These are phyloP conservation scores for Clistopyga incitator DNA, from an alignment of 2,888 invertebrate genomes.

Conservation along the genomic window DNA sequence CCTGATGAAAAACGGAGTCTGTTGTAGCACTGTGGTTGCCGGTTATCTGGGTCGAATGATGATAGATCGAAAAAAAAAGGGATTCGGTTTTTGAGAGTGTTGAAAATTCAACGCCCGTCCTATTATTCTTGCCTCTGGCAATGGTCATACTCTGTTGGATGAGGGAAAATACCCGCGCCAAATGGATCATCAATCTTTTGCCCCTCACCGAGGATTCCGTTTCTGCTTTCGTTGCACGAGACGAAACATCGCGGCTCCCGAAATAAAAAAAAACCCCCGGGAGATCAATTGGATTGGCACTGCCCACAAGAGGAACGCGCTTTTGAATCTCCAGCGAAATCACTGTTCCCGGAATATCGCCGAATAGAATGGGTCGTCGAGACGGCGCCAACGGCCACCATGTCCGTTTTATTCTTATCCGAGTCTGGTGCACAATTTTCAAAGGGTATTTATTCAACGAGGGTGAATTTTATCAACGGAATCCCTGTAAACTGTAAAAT, in stretches of 20 bases:
- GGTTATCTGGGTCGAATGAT: neutral
- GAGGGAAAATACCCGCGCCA: slow-evolving; percentile 3
- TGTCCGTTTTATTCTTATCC: neutral
- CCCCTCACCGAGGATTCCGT: slow-evolving; percentile 26
- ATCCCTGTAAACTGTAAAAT: neutral
- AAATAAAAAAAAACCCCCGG: slow-evolving; percentile 16
- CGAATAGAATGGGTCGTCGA: slow-evolving; percentile 44
- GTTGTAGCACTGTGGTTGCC: neutral
- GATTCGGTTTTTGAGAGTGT: neutral
- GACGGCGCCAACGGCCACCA: slow-evolving; percentile 45
- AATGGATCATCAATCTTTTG: slow-evolving; percentile 58
- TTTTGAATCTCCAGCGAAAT: slow-evolving; percentile 43
- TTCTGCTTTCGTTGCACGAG: slow-evolving; percentile 42
- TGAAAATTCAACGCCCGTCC: neutral
- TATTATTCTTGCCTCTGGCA: slow-evolving; percentile 16
- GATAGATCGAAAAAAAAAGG: neutral
- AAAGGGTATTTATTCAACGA: slow-evolving; percentile 25
- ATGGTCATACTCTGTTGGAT: slow-evolving; percentile 27
- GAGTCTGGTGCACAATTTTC: neutral
- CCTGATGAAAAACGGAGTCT: neutral
- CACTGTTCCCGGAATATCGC: slow-evolving; percentile 45
- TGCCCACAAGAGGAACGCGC: slow-evolving; percentile 16
- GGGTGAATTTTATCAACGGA: neutral
- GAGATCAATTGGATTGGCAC: slow-evolving; percentile 54
- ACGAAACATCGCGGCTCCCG: slow-evolving; percentile 44